These are phyloP conservation scores for Brassicogethes aeneus DNA, from an alignment of 2,888 invertebrate species.

Conservation along the genomic window DNA sequence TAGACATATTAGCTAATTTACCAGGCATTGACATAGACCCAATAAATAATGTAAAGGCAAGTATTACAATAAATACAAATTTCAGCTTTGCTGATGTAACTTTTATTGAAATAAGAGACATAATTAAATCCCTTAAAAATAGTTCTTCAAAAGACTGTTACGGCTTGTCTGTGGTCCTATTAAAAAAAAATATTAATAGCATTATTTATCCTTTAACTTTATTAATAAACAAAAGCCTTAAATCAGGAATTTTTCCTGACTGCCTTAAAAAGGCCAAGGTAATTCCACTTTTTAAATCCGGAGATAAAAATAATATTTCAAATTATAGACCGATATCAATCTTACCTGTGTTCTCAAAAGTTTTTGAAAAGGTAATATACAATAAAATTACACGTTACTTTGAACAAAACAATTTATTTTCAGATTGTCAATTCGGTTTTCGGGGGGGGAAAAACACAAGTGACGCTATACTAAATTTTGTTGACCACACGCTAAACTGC, in stretches of 20 bases:
- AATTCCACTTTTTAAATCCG: slow-evolving; percentile 4
- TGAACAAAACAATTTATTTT: slow-evolving; percentile 4
- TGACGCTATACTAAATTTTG: not conserved
- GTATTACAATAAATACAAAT: not conserved
- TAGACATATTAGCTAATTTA: not conserved
- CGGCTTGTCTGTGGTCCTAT: slow-evolving; percentile 2
- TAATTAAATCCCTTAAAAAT: slow-evolving; percentile 2
- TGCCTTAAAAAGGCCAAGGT: slow-evolving; percentile 4
- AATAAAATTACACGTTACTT: slow-evolving; percentile 1
- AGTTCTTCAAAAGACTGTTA: slow-evolving; percentile 3
- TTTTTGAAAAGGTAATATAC: slow-evolving; percentile 5
- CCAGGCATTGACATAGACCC: not conserved
- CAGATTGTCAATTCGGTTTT: slow-evolving; percentile 3
- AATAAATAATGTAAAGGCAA: too few species aligned
- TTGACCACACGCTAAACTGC: not conserved
- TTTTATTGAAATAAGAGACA: slow-evolving; percentile 2
- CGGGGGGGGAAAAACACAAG: slow-evolving; percentile 2
- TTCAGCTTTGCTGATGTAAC: not conserved
- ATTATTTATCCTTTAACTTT: slow-evolving; percentile 3
- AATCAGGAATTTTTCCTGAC: slow-evolving; percentile 3
- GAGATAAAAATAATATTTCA: slow-evolving; percentile 2
- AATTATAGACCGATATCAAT: slow-evolving; percentile 6
- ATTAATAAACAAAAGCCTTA: slow-evolving; percentile 5
- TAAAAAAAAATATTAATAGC: slow-evolving; percentile 2
- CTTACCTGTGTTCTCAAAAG: slow-evolving; percentile 6